Percentiles rank a stretch among this genome's conserved stretches.
Conservation (phyloP, 35 echinoderm and acorn worm species). For the Apostichopus californicus region DNA sequence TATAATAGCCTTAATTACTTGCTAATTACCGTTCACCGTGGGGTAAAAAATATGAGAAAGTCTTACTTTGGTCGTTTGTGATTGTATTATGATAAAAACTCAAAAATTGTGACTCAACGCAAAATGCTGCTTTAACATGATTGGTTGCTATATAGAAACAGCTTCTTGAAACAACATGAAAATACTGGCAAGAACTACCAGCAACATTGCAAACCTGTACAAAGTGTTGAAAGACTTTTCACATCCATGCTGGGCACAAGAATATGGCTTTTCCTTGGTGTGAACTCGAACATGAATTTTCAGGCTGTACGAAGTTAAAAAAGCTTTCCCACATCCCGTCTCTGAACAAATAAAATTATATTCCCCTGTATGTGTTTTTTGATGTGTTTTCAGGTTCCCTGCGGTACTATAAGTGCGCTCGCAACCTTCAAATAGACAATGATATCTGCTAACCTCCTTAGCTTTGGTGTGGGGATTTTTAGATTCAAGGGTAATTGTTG, state of each 20-base stretch:
- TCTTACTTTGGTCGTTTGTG: too few relatives aligned
- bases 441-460: slow-evolving; percentile 78
- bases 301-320: slow-evolving; percentile 94
- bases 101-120: too few relatives aligned
- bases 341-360: slow-evolving; percentile 93
- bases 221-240: slow-evolving; percentile 97
- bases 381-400: slow-evolving; percentile 95
- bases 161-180: too few relatives aligned
- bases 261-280: slow-evolving; percentile 97
- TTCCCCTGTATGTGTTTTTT: slow-evolving; percentile 95
- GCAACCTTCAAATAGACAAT: slow-evolving; percentile 86
- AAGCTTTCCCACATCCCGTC: slow-evolving; percentile 95
- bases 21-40: too few relatives aligned
- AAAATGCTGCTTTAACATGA: too few relatives aligned
- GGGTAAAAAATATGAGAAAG: too few relatives aligned
- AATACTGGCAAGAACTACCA: too few relatives aligned
- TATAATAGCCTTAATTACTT: too few relatives aligned
- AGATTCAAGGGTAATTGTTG: slow-evolving; percentile 84
- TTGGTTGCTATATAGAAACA: too few relatives aligned
- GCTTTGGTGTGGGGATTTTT: slow-evolving; percentile 88
- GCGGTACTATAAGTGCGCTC: slow-evolving; percentile 88
- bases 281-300: slow-evolving; percentile 99
- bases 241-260: slow-evolving; percentile 87
- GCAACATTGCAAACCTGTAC: slow-evolving; percentile 69
- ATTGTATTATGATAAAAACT: too few relatives aligned